These are phyloP conservation scores for Rhinoptilus africanus DNA, from an alignment of 2,113 vertebrate species.

Conservation along the genomic window DNA sequence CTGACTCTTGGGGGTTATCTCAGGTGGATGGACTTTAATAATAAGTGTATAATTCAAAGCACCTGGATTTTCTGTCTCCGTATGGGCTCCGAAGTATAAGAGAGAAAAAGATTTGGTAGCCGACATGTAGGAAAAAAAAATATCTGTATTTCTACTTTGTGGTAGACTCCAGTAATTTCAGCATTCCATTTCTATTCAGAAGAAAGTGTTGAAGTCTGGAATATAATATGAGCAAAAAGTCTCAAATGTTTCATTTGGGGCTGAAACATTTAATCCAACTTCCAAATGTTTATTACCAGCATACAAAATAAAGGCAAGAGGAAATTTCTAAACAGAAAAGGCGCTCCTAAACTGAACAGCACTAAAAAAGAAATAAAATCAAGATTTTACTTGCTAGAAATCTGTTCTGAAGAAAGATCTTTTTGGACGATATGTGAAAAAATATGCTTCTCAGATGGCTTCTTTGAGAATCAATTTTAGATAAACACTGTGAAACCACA, in stretches of 20 bases:
- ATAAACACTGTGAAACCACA: slow-evolving; percentile 68
- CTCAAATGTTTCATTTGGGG: neutral
- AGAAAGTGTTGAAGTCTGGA: neutral
- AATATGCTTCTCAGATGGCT: slow-evolving; percentile 20
- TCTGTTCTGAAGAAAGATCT: neutral
- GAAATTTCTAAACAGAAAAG: neutral
- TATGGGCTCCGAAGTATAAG: neutral
- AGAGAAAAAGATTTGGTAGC: neutral
- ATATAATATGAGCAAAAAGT: neutral
- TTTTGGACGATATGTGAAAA: neutral
- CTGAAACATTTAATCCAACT: neutral
- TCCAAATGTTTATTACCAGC: neutral
- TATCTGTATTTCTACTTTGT: neutral
- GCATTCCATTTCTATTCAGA: neutral
- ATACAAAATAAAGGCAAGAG: neutral
- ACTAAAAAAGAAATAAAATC: neutral
- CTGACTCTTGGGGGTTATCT: neutral
- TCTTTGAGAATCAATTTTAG: slow-evolving; percentile 63
- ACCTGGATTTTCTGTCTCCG: neutral
- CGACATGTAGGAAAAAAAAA: neutral
- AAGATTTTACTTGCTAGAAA: slow-evolving; percentile 7
- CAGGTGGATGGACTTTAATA: neutral
- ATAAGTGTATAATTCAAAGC: neutral
- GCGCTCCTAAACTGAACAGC: neutral
- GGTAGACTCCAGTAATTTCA: neutral